Conservation (phyloP, 2,113 vertebrate species). For the Ariopsis seemanni region DNA sequence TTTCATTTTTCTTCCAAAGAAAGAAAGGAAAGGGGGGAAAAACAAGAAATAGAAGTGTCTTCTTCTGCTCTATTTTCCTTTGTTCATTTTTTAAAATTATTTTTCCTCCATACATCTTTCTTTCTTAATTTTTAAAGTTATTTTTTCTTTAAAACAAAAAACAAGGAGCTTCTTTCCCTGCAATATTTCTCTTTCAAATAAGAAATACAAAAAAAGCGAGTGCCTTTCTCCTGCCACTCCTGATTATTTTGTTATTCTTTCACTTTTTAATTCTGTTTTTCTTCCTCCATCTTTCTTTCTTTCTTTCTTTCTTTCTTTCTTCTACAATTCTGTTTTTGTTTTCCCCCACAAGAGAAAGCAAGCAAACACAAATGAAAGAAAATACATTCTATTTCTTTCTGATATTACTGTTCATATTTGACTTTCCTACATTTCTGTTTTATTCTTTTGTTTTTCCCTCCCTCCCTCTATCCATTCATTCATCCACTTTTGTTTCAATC, state of each 20-base stretch:
- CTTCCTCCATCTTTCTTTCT: neutral
- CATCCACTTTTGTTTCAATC: neutral
- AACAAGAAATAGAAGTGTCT: no score
- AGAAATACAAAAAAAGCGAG: no score
- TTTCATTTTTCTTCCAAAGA: neutral
- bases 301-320: neutral
- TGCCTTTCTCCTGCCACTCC: no score
- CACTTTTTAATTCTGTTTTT: neutral
- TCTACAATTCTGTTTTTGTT: neutral
- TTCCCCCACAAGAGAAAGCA: neutral
- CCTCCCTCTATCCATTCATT: neutral
- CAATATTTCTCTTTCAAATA: no score
- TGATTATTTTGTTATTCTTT: neutral
- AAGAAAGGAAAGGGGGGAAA: no score
- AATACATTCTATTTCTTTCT: neutral
- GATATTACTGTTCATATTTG: neutral
- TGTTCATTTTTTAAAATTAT: no score
- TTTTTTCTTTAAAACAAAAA: no score
- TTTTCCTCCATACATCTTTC: no score
- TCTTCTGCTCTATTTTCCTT: no score
- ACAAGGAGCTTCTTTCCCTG: no score
- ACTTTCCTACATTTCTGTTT: neutral
- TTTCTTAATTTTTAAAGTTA: no score
- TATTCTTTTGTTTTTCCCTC: neutral
- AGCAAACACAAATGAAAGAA: neutral